These are phyloP conservation scores for Drosophila repleta DNA, from an alignment of 1,140 invertebrate species.

Conservation along the genomic window DNA sequence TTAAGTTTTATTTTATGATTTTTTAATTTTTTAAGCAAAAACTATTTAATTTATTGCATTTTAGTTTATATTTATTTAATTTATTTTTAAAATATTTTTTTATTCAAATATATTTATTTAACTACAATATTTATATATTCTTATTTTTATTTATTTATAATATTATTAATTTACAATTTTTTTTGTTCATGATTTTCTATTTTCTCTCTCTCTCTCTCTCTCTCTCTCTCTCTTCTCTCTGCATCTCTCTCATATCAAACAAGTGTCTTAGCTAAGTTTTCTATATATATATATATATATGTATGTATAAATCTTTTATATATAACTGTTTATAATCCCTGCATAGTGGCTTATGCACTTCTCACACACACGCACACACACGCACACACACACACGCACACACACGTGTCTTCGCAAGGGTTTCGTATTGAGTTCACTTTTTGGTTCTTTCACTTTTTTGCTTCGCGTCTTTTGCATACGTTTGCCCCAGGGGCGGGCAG, in stretches of 20 bases:
- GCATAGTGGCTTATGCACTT: conserved; percentile 27
- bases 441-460: not conserved
- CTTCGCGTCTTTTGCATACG: conserved; percentile 9
- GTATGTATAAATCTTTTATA: too few relatives aligned
- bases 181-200: not conserved
- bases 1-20: not conserved
- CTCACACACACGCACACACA: conserved; percentile 22
- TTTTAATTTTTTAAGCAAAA: not conserved
- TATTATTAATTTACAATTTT: too few relatives aligned
- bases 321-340: conserved; percentile 2
- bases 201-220: not conserved
- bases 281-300: not conserved
- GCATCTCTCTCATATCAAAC: not conserved
- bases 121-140: too few relatives aligned
- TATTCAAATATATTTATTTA: too few relatives aligned
- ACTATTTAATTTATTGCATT: not conserved
- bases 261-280: not conserved
- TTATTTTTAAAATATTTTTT: not conserved
- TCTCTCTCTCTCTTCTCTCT: not conserved
- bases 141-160: too few relatives aligned
- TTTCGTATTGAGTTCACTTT: conserved; percentile 13
- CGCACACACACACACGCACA: conserved; percentile 18
- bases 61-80: not conserved
- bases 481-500: conserved; percentile 15
- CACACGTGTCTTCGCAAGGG: conserved; percentile 32